Evolutionary conservation across 1,140 invertebrate species (phyloP), one percentile per base, ranked within the genome.

Genomic region (Drosophila sturtevanti): DNA sequence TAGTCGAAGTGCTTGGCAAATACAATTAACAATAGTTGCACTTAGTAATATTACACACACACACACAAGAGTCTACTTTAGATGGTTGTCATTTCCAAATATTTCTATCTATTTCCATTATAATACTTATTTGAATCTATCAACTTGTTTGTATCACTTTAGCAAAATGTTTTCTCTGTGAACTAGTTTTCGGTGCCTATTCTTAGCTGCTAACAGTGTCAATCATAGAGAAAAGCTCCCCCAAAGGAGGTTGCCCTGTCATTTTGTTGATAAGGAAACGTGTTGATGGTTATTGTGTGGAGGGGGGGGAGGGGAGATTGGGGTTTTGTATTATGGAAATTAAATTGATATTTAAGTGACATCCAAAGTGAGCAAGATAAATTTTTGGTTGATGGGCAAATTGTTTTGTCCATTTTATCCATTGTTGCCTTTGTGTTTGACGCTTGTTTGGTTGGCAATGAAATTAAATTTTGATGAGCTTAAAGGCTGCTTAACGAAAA

Each of bases 321-420:
- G 70, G 16, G 41, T 48, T 48, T 61, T 68, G 79, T 86, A 87
- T 86, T 86, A 86, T 86, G 82, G 84, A 86, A 86, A 86, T 86
- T 86, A 86, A 86, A 89, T 86, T 86, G 84, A 86, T 86, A 86
- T 86, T 86, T 86, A 86, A 86, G 82, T 86, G 82, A 89, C 82
- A 86, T 63, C 72, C 72, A 52, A 60, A 58, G 65, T 77, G 72
- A 76, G 73, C 65, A 59, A 63, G 82, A 86, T 86, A 78, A 87
- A 87, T 81, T 75, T 77, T 86, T 65, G 74, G 61, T 54, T 69
- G 69, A 68, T 67, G 82, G 71, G 18, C 41, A 82, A 87, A 87
- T 81, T 87, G 81, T 79, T 72, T 87, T 60, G 65, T 62, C 82
- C 74, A 71, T 74, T 77, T 48, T 21, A 48, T 48, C 62, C 76